Evolutionary conservation across 2,113 vertebrate species (phyloP).

Genomic region (Pluvialis apricaria): DNA sequence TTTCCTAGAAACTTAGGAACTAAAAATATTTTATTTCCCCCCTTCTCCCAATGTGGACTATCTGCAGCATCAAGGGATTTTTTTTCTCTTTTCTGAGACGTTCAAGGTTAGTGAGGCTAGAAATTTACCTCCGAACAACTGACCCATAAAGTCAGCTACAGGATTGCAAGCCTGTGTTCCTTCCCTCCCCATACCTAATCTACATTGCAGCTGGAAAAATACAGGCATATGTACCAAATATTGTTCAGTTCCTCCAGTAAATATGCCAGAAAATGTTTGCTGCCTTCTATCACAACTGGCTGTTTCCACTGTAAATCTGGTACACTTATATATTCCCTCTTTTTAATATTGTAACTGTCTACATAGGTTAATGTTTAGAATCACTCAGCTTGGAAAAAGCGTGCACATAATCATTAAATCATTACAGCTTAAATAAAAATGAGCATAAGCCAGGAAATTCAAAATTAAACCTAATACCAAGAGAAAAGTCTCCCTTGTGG

Average conservation of each 20-base stretch:
- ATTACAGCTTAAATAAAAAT: background rate
- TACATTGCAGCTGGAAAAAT: background rate
- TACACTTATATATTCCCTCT: background rate
- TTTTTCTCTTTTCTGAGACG: background rate
- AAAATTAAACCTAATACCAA: background rate
- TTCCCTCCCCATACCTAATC: background rate
- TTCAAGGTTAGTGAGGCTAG: background rate
- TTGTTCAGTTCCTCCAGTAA: background rate
- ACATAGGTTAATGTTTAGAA: background rate
- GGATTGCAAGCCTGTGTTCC: background rate
- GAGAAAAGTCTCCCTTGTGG: background rate
- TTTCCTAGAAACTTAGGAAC: conserved; percentile 13
- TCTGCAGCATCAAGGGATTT: background rate
- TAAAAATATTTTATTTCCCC: background rate
- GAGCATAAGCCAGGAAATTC: background rate
- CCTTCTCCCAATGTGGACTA: background rate
- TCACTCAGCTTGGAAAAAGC: background rate
- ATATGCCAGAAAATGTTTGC: background rate
- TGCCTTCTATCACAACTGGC: background rate
- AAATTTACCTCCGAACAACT: conserved; percentile 2
- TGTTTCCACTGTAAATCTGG: background rate
- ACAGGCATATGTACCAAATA: background rate
- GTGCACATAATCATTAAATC: background rate
- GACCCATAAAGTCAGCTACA: conserved; percentile 7
- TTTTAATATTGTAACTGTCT: background rate